These are phyloP conservation scores for Ormia ochracea DNA, from an alignment of 2,888 invertebrate species.

Conservation along the genomic window DNA sequence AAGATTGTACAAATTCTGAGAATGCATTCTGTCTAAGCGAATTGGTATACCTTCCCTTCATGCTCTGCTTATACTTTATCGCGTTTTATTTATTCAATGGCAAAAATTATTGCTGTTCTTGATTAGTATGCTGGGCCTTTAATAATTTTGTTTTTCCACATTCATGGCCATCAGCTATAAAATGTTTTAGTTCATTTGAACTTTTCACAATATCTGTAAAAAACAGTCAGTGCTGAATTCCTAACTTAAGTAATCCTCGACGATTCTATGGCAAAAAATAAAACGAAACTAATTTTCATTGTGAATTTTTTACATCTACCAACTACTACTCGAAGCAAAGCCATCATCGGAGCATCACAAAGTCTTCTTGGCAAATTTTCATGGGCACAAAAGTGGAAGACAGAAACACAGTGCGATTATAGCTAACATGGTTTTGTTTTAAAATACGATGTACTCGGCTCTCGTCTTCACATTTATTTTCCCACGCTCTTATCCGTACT, in stretches of 20 bases:
- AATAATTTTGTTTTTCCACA: constrained; percentile 44
- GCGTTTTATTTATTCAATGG: background rate
- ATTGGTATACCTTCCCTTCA: constrained; percentile 25
- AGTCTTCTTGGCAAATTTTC: constrained; percentile 5
- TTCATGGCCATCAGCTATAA: constrained; percentile 54
- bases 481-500: constrained; percentile 60
- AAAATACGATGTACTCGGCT: constrained; percentile 6
- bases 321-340: background rate
- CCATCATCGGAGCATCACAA: background rate
- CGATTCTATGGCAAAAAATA: background rate
- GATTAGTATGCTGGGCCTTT: constrained; percentile 32
- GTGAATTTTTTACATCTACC: constrained; percentile 19
- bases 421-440: constrained; percentile 36
- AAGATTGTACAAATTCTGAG: background rate
- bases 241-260: background rate
- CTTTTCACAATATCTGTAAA: constrained; percentile 35
- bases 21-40: background rate
- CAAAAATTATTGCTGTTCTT: constrained; percentile 19
- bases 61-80: background rate
- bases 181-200: constrained; percentile 39
- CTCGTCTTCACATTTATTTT: constrained; percentile 56
- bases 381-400: constrained; percentile 7
- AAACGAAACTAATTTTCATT: constrained; percentile 15
- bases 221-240: constrained; percentile 14
- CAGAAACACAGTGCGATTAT: constrained; percentile 19